Evolutionary conservation across 2,888 invertebrate species (phyloP), one percentile per base, ranked within the genome.

Genomic region (Lithophane semibrunnea): DNA sequence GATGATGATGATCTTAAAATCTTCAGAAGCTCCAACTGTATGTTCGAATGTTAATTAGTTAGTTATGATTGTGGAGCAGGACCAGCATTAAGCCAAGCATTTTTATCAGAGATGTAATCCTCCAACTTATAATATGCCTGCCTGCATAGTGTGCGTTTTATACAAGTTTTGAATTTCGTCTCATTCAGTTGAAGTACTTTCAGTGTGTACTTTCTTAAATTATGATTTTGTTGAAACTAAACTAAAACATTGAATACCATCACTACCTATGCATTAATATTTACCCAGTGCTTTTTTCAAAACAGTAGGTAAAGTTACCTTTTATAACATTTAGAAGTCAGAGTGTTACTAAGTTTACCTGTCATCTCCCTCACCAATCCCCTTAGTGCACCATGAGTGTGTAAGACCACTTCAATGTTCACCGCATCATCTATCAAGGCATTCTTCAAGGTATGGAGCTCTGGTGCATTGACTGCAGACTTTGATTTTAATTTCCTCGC

Each of bases 351-450:
- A 29, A 66, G 60, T 21, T 16, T 68, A 68, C 97, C 96, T 86
- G 96, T 93, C 24, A 97, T 86, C 88, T 97, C 97, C 37, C 97
- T 93, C 3, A 97, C 95, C 24, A 97, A 85, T 0, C 97, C 96
- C 79, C 95, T 92, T 54, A 97, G 82, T 16, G 96, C 94, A 37
- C 97, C 96, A 7, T 94, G 90, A 1, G 90, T 91, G 54, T 90
- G 90, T n/a, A 96, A 82, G 12, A 96, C 89, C 12, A 93, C 65
- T 74, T 92, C 89, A 63, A 93, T 92, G 74, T 93, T 88, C 10
- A 86, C 84, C 0, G 77, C 91, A 76, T 95, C 94, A 87, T 97
- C 92, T 70, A 95, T 91, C 10, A 96, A 87, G 44, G 91, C 90
- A 91, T 95, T 95, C 83, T 96, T 96, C 29, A 97, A 83, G 2